Percentiles rank a stretch among this genome's conserved stretches.
phyloP scores from a whole-genome alignment of 2,888 invertebrate genomes.

The Metacarcinus magister region DNA sequence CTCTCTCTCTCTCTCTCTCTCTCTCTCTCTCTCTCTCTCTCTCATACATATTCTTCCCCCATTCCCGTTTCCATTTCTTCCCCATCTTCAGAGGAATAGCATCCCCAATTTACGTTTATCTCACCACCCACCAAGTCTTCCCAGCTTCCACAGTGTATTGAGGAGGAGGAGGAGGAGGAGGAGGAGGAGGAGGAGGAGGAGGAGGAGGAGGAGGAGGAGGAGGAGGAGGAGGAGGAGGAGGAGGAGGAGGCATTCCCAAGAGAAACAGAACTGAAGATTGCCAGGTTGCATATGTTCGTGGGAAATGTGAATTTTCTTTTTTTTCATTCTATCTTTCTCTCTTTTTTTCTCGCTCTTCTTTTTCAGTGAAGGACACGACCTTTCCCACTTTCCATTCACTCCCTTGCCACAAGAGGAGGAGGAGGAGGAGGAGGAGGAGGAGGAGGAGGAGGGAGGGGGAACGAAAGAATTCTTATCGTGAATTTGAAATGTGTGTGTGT shows the following conservation, averaged over 20 bases:
- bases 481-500: constrained; percentile 13
- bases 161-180: neutral
- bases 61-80: neutral
- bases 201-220: constrained; percentile 34
- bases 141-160: neutral
- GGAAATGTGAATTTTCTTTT: neutral
- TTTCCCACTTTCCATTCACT: constrained; percentile 6
- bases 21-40: constrained; percentile 21
- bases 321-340: neutral
- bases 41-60: neutral
- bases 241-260: neutral
- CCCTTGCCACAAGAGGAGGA: neutral
- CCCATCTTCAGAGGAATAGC: neutral
- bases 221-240: neutral
- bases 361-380: neutral
- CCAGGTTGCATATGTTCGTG: constrained; percentile 11
- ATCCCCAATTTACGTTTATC: constrained; percentile 18
- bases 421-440: constrained; percentile 28
- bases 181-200: constrained; percentile 12
- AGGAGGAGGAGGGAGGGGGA: neutral
- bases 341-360: neutral
- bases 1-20: neutral
- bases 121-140: neutral
- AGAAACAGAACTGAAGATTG: constrained; percentile 29
- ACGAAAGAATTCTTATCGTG: neutral